phyloP scores from a whole-genome alignment of 2,888 invertebrate genomes.

The Caenorhabditis sp. region DNA sequence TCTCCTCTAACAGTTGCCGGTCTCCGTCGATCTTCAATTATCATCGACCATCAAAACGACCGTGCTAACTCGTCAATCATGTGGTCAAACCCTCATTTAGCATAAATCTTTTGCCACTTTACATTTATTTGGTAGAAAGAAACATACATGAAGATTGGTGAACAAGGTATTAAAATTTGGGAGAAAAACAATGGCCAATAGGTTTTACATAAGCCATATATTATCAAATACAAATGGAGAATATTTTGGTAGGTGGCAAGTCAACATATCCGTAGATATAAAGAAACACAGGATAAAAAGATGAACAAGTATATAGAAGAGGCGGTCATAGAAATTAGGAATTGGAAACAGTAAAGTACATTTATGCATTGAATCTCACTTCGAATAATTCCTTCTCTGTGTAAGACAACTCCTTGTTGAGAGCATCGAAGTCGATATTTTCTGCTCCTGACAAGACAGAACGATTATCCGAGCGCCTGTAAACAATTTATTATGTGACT shows the following conservation, averaged over 20 bases:
- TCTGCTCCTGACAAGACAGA: background rate
- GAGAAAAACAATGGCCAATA: too few relatives aligned
- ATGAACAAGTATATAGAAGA: too few relatives aligned
- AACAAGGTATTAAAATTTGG: too few relatives aligned
- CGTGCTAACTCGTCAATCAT: slow-evolving; percentile 8
- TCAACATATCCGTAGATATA: too few relatives aligned
- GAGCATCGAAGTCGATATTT: background rate
- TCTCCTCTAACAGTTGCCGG: slow-evolving; percentile 30
- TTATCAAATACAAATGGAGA: too few relatives aligned
- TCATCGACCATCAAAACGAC: background rate
- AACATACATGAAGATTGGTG: too few relatives aligned
- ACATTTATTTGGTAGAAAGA: too few relatives aligned
- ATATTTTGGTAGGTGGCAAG: too few relatives aligned
- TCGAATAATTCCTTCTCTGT: background rate
- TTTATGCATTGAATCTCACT: background rate
- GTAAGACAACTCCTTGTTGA: background rate
- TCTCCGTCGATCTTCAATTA: background rate
- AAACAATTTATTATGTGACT: background rate
- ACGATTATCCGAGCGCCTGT: background rate
- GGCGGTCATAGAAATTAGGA: too few relatives aligned
- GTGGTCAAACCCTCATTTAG: background rate
- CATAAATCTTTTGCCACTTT: background rate
- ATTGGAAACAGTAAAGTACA: too few relatives aligned
- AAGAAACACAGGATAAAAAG: background rate
- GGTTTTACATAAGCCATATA: too few relatives aligned